Percentiles rank a stretch among this genome's conserved stretches.
Evolutionary conservation across 2,888 invertebrate genomes (phyloP).

Genomic region (Phoenoteleia sp.): DNA sequence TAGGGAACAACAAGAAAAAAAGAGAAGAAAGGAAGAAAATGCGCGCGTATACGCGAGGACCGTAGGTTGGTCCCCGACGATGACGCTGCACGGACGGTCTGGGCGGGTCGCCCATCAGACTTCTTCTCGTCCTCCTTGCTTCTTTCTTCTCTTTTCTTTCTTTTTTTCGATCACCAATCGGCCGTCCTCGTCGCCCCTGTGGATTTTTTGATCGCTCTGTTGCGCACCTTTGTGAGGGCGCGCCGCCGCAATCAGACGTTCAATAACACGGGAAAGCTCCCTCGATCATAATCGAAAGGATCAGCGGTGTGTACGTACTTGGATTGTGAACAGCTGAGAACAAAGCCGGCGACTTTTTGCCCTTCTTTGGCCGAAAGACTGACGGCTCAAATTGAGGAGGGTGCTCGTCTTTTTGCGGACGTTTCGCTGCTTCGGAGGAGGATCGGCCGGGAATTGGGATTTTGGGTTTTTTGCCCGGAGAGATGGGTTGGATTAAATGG

Average conservation of each 20-base stretch:
- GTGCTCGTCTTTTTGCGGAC: conserved; percentile 16
- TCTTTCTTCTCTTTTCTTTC: conserved; percentile 74
- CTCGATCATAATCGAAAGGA: conserved; percentile 82
- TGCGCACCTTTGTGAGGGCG: conserved; percentile 82
- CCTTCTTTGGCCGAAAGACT: not conserved
- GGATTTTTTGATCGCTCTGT: too few relatives aligned
- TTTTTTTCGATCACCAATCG: conserved; percentile 66
- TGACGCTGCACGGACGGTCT: conserved; percentile 85
- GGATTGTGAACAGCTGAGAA: conserved; percentile 73
- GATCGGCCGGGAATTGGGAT: not conserved
- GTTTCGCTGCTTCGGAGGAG: not conserved
- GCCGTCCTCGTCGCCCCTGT: conserved; percentile 56
- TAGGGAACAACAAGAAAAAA: conserved; percentile 6
- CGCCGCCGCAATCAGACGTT: conserved; percentile 81
- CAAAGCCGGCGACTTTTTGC: conserved; percentile 64
- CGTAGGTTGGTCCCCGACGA: conserved; percentile 76
- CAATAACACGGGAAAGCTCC: conserved; percentile 82
- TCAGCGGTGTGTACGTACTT: conserved; percentile 77
- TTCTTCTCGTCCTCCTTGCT: conserved; percentile 78
- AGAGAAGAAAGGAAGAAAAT: conserved; percentile 20
- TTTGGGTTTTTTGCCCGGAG: not conserved
- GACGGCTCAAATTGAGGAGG: conserved; percentile 30
- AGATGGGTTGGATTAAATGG: too few relatives aligned
- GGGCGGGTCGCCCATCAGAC: conserved; percentile 84
- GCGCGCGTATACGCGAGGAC: conserved; percentile 40